phyloP scores from a whole-genome alignment of 2,113 vertebrate species.

The Ptilorrhoa leucosticta region DNA sequence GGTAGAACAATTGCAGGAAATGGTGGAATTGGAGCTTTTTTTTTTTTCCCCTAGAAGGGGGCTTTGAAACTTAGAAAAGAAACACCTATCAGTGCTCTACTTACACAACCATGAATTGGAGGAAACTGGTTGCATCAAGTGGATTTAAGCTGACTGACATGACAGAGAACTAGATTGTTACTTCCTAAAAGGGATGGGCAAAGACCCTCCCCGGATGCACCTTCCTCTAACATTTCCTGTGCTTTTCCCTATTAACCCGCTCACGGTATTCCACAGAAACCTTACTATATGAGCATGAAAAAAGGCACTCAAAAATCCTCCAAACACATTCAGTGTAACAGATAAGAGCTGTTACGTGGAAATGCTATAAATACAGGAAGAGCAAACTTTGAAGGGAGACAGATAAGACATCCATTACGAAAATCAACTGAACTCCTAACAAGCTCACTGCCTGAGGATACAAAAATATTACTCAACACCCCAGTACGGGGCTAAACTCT shows the following conservation, averaged over 20 bases:
- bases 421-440: background rate
- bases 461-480: background rate
- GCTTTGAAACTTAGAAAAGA: constrained; percentile 64
- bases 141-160: constrained; percentile 64
- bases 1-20: constrained; percentile 83
- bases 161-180: constrained; percentile 66
- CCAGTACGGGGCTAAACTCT: background rate
- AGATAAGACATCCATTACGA: background rate
- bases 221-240: constrained; percentile 71
- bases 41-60: constrained; percentile 70
- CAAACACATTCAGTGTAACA: background rate
- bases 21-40: constrained; percentile 66
- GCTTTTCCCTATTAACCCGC: constrained; percentile 38
- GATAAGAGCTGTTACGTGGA: background rate
- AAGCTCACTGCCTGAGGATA: background rate
- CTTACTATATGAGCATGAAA: background rate
- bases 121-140: constrained; percentile 69
- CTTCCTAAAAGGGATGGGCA: constrained; percentile 69
- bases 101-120: constrained; percentile 72
- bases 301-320: background rate
- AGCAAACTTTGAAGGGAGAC: background rate
- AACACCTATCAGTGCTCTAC: constrained; percentile 62
- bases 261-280: background rate
- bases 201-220: constrained; percentile 72
- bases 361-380: background rate